Evolutionary conservation across 1,140 invertebrate genomes (phyloP), one percentile per base, ranked within the genome.

Genomic region (Euwallacea fornicatus): DNA sequence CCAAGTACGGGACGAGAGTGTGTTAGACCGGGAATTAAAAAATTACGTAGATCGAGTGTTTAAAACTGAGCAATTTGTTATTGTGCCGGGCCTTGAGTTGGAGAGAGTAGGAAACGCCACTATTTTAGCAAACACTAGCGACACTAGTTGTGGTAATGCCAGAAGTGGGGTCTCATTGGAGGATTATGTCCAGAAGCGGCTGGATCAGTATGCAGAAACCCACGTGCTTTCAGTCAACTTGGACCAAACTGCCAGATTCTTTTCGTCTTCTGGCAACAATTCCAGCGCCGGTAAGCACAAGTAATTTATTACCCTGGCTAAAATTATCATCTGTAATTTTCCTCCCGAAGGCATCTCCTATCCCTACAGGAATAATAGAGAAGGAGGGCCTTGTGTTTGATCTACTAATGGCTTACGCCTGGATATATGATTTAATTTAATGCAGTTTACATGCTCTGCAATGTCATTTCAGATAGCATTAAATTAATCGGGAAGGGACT

Each of bases 161-260:
- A 68, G 76, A 59, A 75, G 69, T 59, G 13, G 66, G 9, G 33
- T 54, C 9, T 69, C 50, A n/a, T 55, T 81, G 7, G 71, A 78
- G 44, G 76, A 78, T 60, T 81, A 81, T 65, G 71, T 81, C 16
- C 59, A 76, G 41, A 74, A 74, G 8, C 78, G 75, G 66, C 65
- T 78, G 42, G 73, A 78, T 41, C 66, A 76, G 54, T 81, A 77
- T 71, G 75, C 84, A 0, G 77, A 83, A 50, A 85, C 79, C 33
- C 85, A 87, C 74, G 82, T 85, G 13, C 42, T 87, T 7, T 83
- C 83, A 6, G 83, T 87, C 6, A 86, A 85, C 73, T 66, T 86
- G 44, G 84, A 84, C 7, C 83, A 87, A 74, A 86, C 86, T 42
- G 87, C 86, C 3, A 82, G 85, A 66, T 82, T 88, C 11, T 83